Evolutionary conservation across 2,113 vertebrate species (phyloP).

Genomic region (Mungos mungo): DNA sequence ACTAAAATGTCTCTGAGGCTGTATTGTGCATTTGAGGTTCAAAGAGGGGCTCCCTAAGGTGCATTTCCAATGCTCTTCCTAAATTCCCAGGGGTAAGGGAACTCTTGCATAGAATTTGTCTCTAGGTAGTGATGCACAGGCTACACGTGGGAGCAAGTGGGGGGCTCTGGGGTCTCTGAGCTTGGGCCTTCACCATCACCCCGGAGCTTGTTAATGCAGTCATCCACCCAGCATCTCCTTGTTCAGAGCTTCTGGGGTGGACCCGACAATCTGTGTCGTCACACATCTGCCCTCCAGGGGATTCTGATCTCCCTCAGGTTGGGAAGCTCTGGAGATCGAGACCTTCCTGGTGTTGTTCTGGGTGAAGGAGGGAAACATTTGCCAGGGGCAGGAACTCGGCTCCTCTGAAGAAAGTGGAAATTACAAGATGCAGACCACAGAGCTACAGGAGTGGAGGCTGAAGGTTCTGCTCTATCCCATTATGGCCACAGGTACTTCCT

Average conservation of each 20-base stretch:
- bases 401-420: not conserved
- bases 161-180: not conserved
- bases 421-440: not conserved
- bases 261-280: not conserved
- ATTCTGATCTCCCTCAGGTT: not conserved
- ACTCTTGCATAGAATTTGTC: not conserved
- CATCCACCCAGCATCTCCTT: not conserved
- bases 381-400: not conserved
- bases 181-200: not conserved
- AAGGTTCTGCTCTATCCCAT: not conserved
- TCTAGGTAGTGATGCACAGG: not conserved
- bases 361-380: not conserved
- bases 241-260: not conserved
- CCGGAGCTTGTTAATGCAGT: not conserved
- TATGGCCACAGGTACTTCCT: not conserved
- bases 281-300: not conserved
- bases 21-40: not conserved
- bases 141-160: not conserved
- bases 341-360: not conserved
- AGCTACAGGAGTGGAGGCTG: not conserved
- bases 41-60: not conserved
- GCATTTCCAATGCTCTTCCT: not conserved
- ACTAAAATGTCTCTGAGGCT: not conserved
- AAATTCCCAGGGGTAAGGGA: not conserved
- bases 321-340: not conserved